Percentiles rank a stretch among this genome's conserved stretches.
Conservation (phyloP, 2,888 invertebrate species). For the Drosophila peninsularis region DNA sequence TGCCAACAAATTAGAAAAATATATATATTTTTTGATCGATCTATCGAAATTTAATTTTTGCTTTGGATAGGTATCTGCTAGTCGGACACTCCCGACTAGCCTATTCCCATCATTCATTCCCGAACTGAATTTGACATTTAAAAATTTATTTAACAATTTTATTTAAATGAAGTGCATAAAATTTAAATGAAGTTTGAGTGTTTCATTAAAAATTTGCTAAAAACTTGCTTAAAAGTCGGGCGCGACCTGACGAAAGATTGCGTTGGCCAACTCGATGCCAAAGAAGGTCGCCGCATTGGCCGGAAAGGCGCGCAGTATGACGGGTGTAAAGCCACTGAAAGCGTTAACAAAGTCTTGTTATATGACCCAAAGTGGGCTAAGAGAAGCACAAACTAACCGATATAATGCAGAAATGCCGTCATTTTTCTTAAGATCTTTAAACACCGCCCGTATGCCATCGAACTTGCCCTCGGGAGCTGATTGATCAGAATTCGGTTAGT, state of each 20-base stretch:
- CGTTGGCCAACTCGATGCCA: constrained; percentile 93
- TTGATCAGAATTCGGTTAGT: neutral
- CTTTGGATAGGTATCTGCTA: neutral
- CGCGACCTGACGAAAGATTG: constrained; percentile 86
- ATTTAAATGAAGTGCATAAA: neutral
- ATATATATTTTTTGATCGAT: constrained; percentile 17
- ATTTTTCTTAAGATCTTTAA: constrained; percentile 91
- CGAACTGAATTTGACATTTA: neutral
- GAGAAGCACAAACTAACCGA: constrained; percentile 84
- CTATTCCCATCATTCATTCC: neutral
- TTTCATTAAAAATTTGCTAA: neutral
- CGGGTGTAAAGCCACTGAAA: constrained; percentile 92
- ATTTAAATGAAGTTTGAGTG: neutral
- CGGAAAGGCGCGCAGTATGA: constrained; percentile 98
- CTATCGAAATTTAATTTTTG: neutral
- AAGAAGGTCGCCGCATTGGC: constrained; percentile 99
- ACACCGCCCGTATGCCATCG: constrained; percentile 96
- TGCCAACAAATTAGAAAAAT: constrained; percentile 5
- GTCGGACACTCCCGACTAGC: neutral
- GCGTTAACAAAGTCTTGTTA: neutral
- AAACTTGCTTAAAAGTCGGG: constrained; percentile 47
- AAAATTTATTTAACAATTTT: neutral
- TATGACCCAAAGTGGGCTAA: too few relatives aligned
- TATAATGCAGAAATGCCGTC: constrained; percentile 96
- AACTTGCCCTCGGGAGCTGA: constrained; percentile 96